Base-by-base conservation (phyloP, 1,140 invertebrate species). In the Caenorhabditis remanei region DNA sequence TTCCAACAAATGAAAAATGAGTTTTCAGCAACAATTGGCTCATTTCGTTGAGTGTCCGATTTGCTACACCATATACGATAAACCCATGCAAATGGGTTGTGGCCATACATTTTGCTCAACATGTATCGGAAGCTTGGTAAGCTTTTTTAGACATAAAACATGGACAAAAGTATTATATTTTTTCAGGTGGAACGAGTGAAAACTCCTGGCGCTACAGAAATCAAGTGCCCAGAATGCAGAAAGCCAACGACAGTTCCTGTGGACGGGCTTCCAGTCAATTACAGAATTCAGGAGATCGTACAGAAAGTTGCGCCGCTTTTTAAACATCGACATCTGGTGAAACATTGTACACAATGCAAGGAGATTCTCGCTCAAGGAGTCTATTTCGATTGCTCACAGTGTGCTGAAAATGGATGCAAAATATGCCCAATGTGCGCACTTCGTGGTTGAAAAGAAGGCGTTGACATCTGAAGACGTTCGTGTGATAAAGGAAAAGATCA, bases 171-270 rank as follows among this genome's bases (percentile, higher is more conserved):
- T n/a, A 32, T 32, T 32, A 32, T 0, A 32, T 32, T 32, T 32
- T 32, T 5, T 84, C 82, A 56, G 56, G 56, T 84, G 2, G 71
- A 79, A 19, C 71, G 53, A 79, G 71, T 50, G 7, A 79, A 79
- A 79, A 53, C 7, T 8, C 24, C 4, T 24, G 32, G 32, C 2
- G 2, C 50, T 3, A 58, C 53, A 7, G 32, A 71, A 16, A 85
- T 85, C 85, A 53, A 75, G 63, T 85, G 85, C 53, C 85, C 85
- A 43, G 85, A 85, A 21, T 85, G 85, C 21, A n/a, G 85, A 53
- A 50, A 53, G 11, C 50, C 63, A 11, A 85, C 85, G 6, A 32
- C 14, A 3, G 85, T 85, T 1, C 85, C 85, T 7, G 21, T 24
- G 0, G 65, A 40, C 19, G 85, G 85, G 4, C 67, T 85, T 2